Percentiles rank a stretch among this genome's conserved stretches.
Evolutionary conservation across 2,113 vertebrate genomes (phyloP).

Genomic region (Chrysochloris asiatica): DNA sequence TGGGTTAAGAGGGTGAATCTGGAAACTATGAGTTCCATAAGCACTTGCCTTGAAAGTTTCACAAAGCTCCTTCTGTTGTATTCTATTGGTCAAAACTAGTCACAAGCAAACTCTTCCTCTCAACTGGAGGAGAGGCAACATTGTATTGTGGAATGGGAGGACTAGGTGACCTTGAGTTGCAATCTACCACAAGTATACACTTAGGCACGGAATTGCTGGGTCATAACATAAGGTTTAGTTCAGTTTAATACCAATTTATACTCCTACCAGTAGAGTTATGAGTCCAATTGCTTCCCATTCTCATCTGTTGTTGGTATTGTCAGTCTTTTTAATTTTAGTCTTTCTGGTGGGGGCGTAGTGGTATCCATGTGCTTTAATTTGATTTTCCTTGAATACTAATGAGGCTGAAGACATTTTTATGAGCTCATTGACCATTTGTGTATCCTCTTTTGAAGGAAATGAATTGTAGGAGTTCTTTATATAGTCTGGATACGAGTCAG

Average conservation of each 20-base stretch:
- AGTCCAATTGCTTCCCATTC: background rate
- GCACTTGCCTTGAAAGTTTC: background rate
- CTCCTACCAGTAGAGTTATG: background rate
- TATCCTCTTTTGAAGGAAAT: slow-evolving; percentile 48
- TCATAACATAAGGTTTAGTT: background rate
- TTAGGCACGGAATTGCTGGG: background rate
- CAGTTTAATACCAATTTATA: background rate
- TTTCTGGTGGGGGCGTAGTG: background rate
- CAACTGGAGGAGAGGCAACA: background rate
- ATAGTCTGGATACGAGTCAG: slow-evolving; percentile 50
- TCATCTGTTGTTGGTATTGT: background rate
- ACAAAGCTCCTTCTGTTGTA: background rate
- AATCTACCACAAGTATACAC: background rate
- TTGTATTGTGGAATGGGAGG: accelerated
- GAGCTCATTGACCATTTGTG: slow-evolving; percentile 1
- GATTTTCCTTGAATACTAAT: slow-evolving; percentile 35
- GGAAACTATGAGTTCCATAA: background rate
- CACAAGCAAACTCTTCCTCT: background rate
- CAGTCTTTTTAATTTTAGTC: background rate
- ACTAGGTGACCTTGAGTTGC: background rate
- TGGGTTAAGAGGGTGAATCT: background rate
- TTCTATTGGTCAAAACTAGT: background rate
- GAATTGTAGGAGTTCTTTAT: slow-evolving; percentile 52
- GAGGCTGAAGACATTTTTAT: background rate
- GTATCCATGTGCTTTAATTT: background rate